Evolutionary conservation across 2,113 vertebrate species (phyloP).

Genomic region (Salminus brasiliensis): DNA sequence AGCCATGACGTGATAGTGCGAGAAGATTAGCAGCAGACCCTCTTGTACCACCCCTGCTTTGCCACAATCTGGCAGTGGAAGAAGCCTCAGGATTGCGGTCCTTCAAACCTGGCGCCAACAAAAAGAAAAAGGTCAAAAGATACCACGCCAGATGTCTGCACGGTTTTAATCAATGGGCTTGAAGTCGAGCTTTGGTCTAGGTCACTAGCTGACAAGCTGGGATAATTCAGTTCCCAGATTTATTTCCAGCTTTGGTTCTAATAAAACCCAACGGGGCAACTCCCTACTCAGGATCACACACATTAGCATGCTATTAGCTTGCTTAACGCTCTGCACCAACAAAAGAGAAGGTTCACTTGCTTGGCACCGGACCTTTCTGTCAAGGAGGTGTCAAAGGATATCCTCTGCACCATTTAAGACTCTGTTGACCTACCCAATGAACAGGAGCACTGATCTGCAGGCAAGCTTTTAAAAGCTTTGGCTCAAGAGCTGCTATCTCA

Average conservation of each 20-base stretch:
- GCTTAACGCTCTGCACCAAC: not conserved
- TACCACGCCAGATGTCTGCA: too few relatives aligned
- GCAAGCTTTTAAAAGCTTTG: constrained; percentile 13
- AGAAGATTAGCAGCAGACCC: not conserved
- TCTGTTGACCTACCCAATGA: not conserved
- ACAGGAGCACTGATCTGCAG: not conserved
- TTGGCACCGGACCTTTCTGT: not conserved
- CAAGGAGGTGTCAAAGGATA: constrained; percentile 7
- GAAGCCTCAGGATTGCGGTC: not conserved
- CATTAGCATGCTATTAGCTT: not conserved
- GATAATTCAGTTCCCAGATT: too few relatives aligned
- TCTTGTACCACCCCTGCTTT: not conserved
- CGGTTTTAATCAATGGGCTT: too few relatives aligned
- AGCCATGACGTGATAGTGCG: not conserved
- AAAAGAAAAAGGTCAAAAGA: too few relatives aligned
- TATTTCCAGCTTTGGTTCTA: too few relatives aligned
- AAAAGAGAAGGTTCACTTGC: not conserved
- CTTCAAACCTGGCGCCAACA: too few relatives aligned
- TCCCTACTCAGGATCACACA: too few relatives aligned
- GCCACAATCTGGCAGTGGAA: not conserved
- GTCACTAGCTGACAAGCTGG: too few relatives aligned
- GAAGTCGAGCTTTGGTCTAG: too few relatives aligned
- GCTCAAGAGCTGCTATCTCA: not conserved
- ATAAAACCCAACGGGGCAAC: too few relatives aligned
- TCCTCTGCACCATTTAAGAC: not conserved